Percentiles rank a stretch among this genome's conserved stretches.
Conservation (phyloP, 2,113 vertebrate genomes). For the Mesocricetus auratus region DNA sequence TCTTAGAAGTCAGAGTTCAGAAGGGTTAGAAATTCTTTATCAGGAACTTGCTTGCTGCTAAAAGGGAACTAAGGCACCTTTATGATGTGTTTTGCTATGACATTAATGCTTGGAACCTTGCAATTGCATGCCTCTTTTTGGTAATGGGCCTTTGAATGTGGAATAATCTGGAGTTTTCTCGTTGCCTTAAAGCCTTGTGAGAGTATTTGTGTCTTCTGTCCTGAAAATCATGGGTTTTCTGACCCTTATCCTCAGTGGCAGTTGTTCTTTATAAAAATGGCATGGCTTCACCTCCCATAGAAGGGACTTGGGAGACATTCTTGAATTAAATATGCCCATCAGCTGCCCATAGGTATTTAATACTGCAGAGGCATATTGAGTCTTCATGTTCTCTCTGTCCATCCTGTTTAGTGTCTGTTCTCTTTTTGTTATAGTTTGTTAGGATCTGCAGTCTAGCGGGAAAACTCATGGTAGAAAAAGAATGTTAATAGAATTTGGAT, state of each 20-base stretch:
- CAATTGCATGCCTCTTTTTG: neutral
- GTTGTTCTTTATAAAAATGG: neutral
- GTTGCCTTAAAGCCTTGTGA: conserved; percentile 30
- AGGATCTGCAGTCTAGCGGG: conserved; percentile 10
- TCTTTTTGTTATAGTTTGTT: conserved; percentile 1
- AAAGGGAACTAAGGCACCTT: neutral
- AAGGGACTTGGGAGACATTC: neutral
- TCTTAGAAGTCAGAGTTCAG: conserved; percentile 41
- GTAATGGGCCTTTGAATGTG: conserved; percentile 24
- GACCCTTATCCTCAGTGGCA: neutral
- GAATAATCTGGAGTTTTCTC: conserved; percentile 5
- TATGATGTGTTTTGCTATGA: neutral
- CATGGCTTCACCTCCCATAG: neutral
- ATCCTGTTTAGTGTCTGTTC: conserved; percentile 1
- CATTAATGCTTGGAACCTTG: neutral
- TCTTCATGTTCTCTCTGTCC: neutral
- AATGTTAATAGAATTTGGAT: neutral
- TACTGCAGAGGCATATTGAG: neutral
- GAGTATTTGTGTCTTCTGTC: conserved; percentile 24
- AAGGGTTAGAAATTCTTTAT: conserved; percentile 20
- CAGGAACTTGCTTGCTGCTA: neutral
- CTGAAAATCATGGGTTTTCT: neutral
- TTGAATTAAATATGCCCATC: conserved; percentile 37
- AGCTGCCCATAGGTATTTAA: neutral
- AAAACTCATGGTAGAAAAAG: conserved; percentile 28